These are phyloP conservation scores for Muschampia plurimacula DNA, from an alignment of 2,888 invertebrate genomes.

Conservation along the genomic window DNA sequence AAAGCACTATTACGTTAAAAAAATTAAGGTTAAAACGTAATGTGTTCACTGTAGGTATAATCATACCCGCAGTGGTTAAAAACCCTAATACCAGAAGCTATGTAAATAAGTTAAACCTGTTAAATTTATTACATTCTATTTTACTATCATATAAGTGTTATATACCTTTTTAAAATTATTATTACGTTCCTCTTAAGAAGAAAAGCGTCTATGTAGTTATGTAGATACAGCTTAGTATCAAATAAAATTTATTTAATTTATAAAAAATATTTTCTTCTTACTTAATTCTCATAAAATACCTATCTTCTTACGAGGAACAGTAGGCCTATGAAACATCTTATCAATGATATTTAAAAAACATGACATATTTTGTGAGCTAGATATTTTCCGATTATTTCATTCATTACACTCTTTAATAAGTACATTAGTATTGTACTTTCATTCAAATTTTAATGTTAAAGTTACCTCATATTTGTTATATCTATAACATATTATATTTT, in stretches of 20 bases:
- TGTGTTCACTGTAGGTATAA: conserved; percentile 12
- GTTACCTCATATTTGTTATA: neutral
- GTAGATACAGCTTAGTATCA: conserved; percentile 45
- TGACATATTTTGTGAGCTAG: conserved; percentile 40
- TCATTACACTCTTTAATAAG: conserved; percentile 7
- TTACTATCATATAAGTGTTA: conserved; percentile 83
- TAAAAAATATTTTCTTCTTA: conserved; percentile 23
- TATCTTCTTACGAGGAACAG: conserved; percentile 54
- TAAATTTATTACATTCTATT: conserved; percentile 85
- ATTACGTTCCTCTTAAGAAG: conserved; percentile 64
- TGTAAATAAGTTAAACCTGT: conserved; percentile 85
- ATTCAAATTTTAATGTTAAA: conserved; percentile 37
- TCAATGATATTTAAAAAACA: conserved; percentile 42
- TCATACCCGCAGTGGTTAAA: conserved; percentile 20
- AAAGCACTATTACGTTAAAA: conserved; percentile 12
- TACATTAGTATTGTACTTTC: neutral
- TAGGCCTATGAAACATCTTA: conserved; percentile 52
- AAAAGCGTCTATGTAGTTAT: conserved; percentile 45
- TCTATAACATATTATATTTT: too few relatives aligned
- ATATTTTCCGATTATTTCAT: conserved; percentile 41
- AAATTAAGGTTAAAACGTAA: neutral
- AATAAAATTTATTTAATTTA: conserved; percentile 34
- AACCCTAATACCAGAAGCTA: conserved; percentile 50
- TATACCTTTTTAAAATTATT: conserved; percentile 74
- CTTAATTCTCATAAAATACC: conserved; percentile 31